Percentiles rank a stretch among this genome's conserved stretches.
phyloP scores from a whole-genome alignment of 2,888 invertebrate species.

The Netelia virgata region DNA sequence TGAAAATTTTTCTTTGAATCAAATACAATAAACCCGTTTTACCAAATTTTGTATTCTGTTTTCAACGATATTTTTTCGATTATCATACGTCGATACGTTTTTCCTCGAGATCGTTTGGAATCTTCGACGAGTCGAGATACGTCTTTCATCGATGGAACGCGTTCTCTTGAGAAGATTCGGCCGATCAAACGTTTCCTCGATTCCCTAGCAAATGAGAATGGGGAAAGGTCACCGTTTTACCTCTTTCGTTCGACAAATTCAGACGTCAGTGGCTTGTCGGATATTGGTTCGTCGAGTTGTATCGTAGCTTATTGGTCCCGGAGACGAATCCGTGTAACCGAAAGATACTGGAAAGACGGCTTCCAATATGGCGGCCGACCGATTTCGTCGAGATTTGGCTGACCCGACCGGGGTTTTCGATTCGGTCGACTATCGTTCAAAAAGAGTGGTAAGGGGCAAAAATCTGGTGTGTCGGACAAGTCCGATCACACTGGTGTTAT shows the following conservation, averaged over 20 bases:
- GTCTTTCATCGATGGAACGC: background rate
- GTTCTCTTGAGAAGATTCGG: slow-evolving; percentile 27
- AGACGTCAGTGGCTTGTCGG: slow-evolving; percentile 10
- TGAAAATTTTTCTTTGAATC: background rate
- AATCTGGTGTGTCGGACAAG: slow-evolving; percentile 48
- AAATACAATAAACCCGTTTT: background rate
- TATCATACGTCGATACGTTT: background rate
- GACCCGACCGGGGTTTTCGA: slow-evolving; percentile 13
- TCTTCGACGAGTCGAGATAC: background rate
- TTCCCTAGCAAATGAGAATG: slow-evolving; percentile 15
- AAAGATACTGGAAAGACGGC: slow-evolving; percentile 51
- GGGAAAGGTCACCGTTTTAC: background rate
- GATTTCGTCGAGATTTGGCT: slow-evolving; percentile 32
- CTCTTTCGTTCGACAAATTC: slow-evolving; percentile 22
- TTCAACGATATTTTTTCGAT: background rate
- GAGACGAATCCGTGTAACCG: slow-evolving; percentile 22
- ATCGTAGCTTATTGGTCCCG: slow-evolving; percentile 3
- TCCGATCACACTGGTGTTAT: slow-evolving; percentile 68
- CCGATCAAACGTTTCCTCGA: slow-evolving; percentile 39
- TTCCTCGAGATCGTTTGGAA: background rate
- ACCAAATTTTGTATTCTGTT: too few species aligned
- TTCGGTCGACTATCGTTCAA: slow-evolving; percentile 59
- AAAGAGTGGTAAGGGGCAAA: slow-evolving; percentile 44
- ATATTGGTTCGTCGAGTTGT: slow-evolving; percentile 35
- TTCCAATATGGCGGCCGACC: slow-evolving; percentile 23